Percentiles rank a stretch among this genome's conserved stretches.
phyloP scores from a whole-genome alignment of 2,888 invertebrate genomes.

The Blomia tropicalis region DNA sequence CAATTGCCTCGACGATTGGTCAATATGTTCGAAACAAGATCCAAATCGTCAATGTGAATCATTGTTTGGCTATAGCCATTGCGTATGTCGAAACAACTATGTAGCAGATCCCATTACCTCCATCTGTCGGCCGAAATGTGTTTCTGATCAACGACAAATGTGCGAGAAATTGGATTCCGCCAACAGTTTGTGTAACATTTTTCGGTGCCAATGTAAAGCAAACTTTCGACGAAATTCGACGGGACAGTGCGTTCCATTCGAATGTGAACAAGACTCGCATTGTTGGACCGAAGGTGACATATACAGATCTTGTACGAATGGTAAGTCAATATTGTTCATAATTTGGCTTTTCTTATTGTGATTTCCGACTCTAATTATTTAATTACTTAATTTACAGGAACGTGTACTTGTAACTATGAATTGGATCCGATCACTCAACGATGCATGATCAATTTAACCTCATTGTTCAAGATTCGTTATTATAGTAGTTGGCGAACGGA shows the following conservation, averaged over 20 bases:
- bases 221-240: background rate
- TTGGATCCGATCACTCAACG: background rate
- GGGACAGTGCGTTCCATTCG: background rate
- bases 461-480: constrained; percentile 1
- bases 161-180: background rate
- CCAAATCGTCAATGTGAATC: background rate
- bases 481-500: constrained; percentile 1
- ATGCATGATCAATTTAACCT: background rate
- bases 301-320: constrained; percentile 4
- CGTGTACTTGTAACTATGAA: background rate
- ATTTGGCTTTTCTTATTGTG: background rate
- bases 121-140: background rate
- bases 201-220: constrained; percentile 9
- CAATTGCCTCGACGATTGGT: background rate
- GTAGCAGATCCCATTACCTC: background rate
- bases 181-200: constrained; percentile 5
- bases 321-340: background rate
- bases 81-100: constrained; percentile 6
- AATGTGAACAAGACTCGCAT: background rate
- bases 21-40: background rate
- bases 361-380: background rate
- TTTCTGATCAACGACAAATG: background rate
- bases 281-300: constrained; percentile 8
- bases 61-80: background rate
- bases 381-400: background rate